Base-by-base conservation (phyloP, 2,888 invertebrate species). In the Nesidiocoris tenuis region DNA sequence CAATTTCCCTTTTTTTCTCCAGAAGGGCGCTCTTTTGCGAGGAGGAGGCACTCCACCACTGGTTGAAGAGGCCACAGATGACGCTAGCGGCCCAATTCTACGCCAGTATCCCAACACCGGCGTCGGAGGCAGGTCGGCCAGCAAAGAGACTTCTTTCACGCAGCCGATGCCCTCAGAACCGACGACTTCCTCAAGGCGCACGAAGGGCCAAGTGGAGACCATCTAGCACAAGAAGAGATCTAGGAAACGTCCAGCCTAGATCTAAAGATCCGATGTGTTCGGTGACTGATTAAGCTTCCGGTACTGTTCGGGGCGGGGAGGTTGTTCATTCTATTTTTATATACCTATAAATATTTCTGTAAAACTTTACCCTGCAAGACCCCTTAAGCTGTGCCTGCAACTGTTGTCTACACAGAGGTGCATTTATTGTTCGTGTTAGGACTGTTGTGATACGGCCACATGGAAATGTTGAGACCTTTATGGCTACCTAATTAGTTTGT, bases 121-220 rank as follows among this genome's bases (percentile, higher is more conserved):
- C 64, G 12, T 25, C 61, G 23, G 61, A 71, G 21, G 72, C 57
- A 3, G 18, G n/a, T 55, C 21, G 17, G 17, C 79, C 1, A 79
- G 76, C 61, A 70, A 66, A 17, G 79, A 80, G 65, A 80, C 79
- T 9, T 79, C 79, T n/a, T 80, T 80, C 75, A 78, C 77, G 7
- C 77, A 77, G 25, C 24, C 76, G 18, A 74, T 1, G 64, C 54
- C 56, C 9, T 39, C 39, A 39, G 25, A 68, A 25, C 39, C 70
- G 18, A 55, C 71, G 12, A 22, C 54, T 17, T 22, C 75, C 16
- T 16, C 56, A n/a, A 87, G 87, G 79, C 85, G 87, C 63, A 88
- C 39, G 12, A 3, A 86, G 80, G 88, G 89, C 2, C 84, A 87
- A 79, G 87, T 89, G 17, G 89, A 89, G 81, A 89, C 88, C 76